These are phyloP conservation scores for Notodonta ziczac DNA, from an alignment of 2,888 invertebrate genomes.

Conservation along the genomic window DNA sequence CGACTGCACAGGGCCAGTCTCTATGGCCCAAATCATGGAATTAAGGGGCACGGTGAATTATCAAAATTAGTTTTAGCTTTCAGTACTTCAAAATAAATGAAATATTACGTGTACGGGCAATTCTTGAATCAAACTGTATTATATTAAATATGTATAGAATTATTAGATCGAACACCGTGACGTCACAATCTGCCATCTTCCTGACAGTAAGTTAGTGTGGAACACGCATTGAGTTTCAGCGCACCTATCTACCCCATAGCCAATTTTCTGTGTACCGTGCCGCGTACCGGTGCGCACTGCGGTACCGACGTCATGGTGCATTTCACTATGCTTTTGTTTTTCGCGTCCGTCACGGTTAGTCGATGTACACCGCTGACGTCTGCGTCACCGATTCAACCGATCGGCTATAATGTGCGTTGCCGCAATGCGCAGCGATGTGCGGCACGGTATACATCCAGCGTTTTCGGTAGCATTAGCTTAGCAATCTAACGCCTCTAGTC, in stretches of 20 bases:
- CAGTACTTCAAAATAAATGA: too few species aligned
- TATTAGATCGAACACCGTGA: constrained; percentile 18
- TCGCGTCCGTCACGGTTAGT: too few species aligned
- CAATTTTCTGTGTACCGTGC: constrained; percentile 13
- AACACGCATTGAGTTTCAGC: constrained; percentile 21
- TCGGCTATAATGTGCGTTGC: neutral
- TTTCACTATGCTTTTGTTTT: too few species aligned
- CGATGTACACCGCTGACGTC: too few species aligned
- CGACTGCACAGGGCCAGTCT: too few species aligned
- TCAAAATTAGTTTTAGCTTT: too few species aligned
- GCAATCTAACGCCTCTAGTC: neutral
- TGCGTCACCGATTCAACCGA: too few species aligned
- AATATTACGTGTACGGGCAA: neutral
- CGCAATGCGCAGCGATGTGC: neutral
- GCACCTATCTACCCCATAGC: constrained; percentile 26
- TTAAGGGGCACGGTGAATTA: too few species aligned
- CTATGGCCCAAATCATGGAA: too few species aligned
- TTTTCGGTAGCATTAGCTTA: neutral
- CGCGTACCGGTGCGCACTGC: neutral
- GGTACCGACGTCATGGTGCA: neutral
- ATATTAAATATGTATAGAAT: constrained; percentile 32
- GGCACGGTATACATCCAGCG: neutral
- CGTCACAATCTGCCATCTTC: constrained; percentile 42
- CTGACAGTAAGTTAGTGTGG: constrained; percentile 73
- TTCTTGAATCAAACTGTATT: constrained; percentile 22